Evolutionary conservation across 2,113 vertebrate genomes (phyloP).

Genomic region (Caracal caracal): DNA sequence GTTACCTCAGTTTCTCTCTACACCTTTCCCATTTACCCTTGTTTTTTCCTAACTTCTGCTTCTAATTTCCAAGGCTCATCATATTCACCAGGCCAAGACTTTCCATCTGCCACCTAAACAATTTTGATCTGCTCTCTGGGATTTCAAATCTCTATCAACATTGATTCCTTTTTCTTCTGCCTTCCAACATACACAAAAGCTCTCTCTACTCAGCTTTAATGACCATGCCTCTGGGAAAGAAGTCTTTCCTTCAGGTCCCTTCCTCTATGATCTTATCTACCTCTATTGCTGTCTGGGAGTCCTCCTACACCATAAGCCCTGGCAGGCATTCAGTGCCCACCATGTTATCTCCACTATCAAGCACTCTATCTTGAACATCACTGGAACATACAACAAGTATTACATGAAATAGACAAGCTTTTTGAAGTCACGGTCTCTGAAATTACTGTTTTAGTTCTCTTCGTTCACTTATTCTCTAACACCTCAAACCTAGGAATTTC

Average conservation of each 20-base stretch:
- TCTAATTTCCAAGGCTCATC: conserved; percentile 50
- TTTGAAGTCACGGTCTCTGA: not conserved
- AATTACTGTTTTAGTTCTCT: conserved; percentile 1
- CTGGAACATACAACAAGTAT: conserved; percentile 5
- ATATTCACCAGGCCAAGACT: conserved; percentile 7
- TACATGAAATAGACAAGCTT: conserved; percentile 24
- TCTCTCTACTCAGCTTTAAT: conserved; percentile 19
- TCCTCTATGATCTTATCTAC: not conserved
- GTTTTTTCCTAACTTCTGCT: not conserved
- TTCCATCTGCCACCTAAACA: conserved; percentile 19
- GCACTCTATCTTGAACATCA: not conserved
- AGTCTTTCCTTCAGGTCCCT: not conserved
- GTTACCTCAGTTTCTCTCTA: not conserved
- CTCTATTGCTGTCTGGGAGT: not conserved
- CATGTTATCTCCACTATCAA: not conserved
- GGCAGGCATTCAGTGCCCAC: not conserved
- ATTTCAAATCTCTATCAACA: conserved; percentile 48
- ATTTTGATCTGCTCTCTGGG: conserved; percentile 32
- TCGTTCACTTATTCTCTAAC: conserved; percentile 19
- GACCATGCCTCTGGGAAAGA: not conserved
- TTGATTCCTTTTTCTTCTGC: not conserved
- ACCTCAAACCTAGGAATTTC: not conserved
- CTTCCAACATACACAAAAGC: conserved; percentile 37
- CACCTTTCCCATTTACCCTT: not conserved
- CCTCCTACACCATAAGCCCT: not conserved